Evolutionary conservation across 37 sponge, comb jelly and placozoan genomes (phyloP).

Genomic region (Mnemiopsis leidyi): DNA sequence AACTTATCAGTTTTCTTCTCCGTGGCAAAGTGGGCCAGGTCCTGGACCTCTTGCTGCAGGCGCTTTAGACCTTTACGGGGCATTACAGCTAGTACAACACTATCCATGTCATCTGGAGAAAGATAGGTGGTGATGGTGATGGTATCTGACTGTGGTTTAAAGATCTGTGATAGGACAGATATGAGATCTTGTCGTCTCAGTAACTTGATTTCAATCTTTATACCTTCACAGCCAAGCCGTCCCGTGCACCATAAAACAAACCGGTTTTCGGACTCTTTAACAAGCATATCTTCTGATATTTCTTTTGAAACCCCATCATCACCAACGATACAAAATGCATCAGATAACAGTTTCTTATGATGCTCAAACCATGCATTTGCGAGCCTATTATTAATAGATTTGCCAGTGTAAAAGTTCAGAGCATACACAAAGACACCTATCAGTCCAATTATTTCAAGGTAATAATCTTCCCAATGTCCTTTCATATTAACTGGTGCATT

Average conservation of each 20-base stretch:
- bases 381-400: conserved; percentile 49
- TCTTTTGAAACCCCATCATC: conserved; percentile 57
- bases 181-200: conserved; percentile 56
- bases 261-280: conserved; percentile 43
- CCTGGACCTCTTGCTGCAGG: conserved; percentile 56
- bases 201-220: conserved; percentile 47
- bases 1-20: conserved; percentile 51
- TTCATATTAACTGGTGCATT: conserved; percentile 52
- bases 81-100: conserved; percentile 58
- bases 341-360: conserved; percentile 48
- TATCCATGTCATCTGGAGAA: conserved; percentile 53
- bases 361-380: conserved; percentile 63
- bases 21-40: conserved; percentile 62
- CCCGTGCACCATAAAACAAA: conserved; percentile 63
- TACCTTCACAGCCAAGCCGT: conserved; percentile 49
- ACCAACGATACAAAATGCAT: conserved; percentile 45
- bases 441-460: conserved; percentile 46
- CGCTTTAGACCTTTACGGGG: conserved; percentile 52
- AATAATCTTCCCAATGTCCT: conserved; percentile 62
- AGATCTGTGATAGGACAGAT: conserved; percentile 51
- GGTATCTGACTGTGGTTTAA: conserved; percentile 63
- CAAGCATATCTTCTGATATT: conserved; percentile 3
- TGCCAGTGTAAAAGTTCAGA: conserved; percentile 61
- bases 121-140: conserved; percentile 55
- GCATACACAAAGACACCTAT: conserved; percentile 62